Conservation (phyloP, 2,888 invertebrate genomes). For the Lottia gigantea region DNA sequence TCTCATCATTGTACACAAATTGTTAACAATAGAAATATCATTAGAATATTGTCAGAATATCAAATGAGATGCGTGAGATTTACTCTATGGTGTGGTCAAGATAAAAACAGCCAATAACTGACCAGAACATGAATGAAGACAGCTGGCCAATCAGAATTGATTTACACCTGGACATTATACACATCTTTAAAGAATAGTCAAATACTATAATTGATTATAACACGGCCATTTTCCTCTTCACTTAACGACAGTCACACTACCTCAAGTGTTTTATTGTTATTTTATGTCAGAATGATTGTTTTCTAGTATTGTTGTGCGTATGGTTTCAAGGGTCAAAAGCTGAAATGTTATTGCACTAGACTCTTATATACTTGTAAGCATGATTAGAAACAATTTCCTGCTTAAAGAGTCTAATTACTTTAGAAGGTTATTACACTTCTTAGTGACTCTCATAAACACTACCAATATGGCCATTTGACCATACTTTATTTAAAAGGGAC, state of each 20-base stretch:
- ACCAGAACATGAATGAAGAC: not conserved
- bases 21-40: slow-evolving; percentile 1
- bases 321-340: slow-evolving; percentile 5
- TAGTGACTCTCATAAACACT: not conserved
- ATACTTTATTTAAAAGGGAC: not conserved
- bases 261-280: not conserved
- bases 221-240: slow-evolving; percentile 8
- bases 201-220: slow-evolving; percentile 9
- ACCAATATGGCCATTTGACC: not conserved
- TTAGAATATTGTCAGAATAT: not conserved
- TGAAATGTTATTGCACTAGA: not conserved
- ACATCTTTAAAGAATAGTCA: slow-evolving; percentile 4
- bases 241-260: slow-evolving; percentile 6
- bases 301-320: slow-evolving; percentile 4
- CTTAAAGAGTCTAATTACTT: slow-evolving; percentile 5
- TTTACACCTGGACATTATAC: not conserved
- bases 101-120: slow-evolving; percentile 8
- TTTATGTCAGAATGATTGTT: slow-evolving; percentile 2
- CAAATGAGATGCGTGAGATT: slow-evolving; percentile 1
- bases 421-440: not conserved
- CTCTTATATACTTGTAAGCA: slow-evolving; percentile 6
- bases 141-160: slow-evolving; percentile 6
- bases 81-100: not conserved
- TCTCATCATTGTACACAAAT: slow-evolving; percentile 4
- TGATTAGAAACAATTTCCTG: slow-evolving; percentile 11